Conservation (phyloP, 2,888 invertebrate genomes). For the Masnerella sp. region DNA sequence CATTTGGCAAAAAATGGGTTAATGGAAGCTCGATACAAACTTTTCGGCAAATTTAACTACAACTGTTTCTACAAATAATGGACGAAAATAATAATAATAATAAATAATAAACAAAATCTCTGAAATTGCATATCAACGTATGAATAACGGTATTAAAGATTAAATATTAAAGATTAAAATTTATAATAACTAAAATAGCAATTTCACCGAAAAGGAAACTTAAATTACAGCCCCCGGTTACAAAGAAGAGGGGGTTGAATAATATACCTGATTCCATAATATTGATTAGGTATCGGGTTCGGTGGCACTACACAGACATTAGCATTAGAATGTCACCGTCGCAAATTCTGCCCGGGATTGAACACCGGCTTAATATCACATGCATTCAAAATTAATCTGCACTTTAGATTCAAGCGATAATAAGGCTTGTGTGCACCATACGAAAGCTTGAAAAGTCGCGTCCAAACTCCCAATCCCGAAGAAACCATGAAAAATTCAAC, state of each 20-base stretch:
- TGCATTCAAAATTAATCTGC: slow-evolving; percentile 51
- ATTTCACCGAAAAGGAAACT: no score
- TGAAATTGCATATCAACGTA: no score
- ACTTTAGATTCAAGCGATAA: slow-evolving; percentile 39
- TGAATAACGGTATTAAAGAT: no score
- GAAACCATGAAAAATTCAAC: slow-evolving; percentile 26
- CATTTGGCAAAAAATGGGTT: no score
- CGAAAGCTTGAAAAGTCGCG: slow-evolving; percentile 20
- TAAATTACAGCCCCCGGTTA: no score
- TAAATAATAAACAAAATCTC: no score
- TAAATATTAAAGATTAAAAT: no score
- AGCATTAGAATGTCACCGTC: slow-evolving; percentile 53
- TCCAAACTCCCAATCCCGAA: slow-evolving; percentile 15
- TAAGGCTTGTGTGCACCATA: slow-evolving; percentile 21
- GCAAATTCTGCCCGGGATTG: slow-evolving; percentile 43
- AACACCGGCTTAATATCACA: slow-evolving; percentile 47
- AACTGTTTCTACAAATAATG: no score
- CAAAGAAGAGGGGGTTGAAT: slow-evolving; percentile 26
- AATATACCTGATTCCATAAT: slow-evolving; percentile 52
- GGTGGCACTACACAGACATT: slow-evolving; percentile 30
- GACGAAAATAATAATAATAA: no score
- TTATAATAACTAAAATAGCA: no score
- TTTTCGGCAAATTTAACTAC: no score
- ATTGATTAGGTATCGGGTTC: slow-evolving; percentile 47
- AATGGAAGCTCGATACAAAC: no score